Base-by-base conservation (phyloP, 2,113 vertebrate species). In the Orycteropus afer region DNA sequence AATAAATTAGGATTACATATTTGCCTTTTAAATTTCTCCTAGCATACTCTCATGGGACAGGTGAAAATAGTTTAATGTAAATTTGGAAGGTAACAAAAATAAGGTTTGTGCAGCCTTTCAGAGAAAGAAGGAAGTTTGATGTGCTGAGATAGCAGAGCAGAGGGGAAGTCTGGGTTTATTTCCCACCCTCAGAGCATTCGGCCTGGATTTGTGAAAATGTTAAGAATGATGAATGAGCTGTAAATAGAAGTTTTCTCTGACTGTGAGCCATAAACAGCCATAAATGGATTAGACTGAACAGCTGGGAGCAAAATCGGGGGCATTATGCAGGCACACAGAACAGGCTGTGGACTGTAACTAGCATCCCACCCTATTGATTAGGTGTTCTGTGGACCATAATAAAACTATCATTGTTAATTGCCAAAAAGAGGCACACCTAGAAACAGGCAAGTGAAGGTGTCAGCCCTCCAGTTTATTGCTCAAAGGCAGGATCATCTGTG, bases 361-460 rank as follows among this genome's bases (percentile, higher is more conserved):
- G 94, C 95, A 98, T 96, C 97, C 94, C 96, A 97, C 27, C 76
- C 91, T 97, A 98, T 98, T 98, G 98, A 99, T 98, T 98, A 97
- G 83, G 94, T 98, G 96, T 96, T 98, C 83, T 45, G 14, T 91
- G 82, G 89, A 57, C 96, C 34, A 51, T 97, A 98, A 98, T 98
- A 98, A 98, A 98, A 97, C 92, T 93, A 96, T 97, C 80, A 96
- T 97, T 92, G 95, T 97, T 98, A 98, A 98, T 97, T 97, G 96
- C 96, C 95, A 94, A 73, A 96, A 93, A 95, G 94, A 97, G 83
- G 67, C 92, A 79, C 61, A 94, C 88, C 53, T 59, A 45, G 67
- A 97, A 93, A 95, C 42, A 96, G 97, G 85, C 51, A 97, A 95
- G 95, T 80, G 92, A 86, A 81, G 55, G 86, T 95, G 78, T 86